These are phyloP conservation scores for Smittia sp. DNA, from an alignment of 2,888 invertebrate species.

Conservation along the genomic window DNA sequence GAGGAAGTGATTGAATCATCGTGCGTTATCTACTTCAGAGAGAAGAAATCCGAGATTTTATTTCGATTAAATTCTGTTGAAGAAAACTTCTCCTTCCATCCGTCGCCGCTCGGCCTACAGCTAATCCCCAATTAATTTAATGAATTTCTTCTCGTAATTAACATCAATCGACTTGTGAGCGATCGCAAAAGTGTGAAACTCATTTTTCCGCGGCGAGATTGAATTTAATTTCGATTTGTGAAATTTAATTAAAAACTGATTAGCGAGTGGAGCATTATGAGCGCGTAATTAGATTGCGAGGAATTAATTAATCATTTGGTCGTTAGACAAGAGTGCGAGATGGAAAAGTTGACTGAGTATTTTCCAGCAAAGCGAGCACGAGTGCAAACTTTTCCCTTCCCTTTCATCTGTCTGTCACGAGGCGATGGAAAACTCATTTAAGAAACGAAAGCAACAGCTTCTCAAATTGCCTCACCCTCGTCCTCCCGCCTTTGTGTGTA, in stretches of 20 bases:
- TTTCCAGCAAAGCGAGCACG: not conserved
- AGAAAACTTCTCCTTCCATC: slow-evolving; percentile 13
- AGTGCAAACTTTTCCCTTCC: not conserved
- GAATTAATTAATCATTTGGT: slow-evolving; percentile 23
- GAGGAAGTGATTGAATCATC: slow-evolving; percentile 27
- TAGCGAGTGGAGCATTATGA: slow-evolving; percentile 11
- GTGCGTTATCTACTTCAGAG: slow-evolving; percentile 12
- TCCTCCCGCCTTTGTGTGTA: not conserved
- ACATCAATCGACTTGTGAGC: slow-evolving; percentile 6
- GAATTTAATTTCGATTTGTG: not conserved
- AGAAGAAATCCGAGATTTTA: not conserved
- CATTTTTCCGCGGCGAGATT: not conserved
- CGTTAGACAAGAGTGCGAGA: not conserved
- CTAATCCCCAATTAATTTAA: slow-evolving; percentile 40
- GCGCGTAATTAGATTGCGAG: slow-evolving; percentile 25
- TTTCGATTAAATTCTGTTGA: slow-evolving; percentile 34
- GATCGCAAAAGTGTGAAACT: not conserved
- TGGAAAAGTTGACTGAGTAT: not conserved
- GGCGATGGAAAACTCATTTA: slow-evolving; percentile 13
- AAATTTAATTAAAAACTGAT: slow-evolving; percentile 26
- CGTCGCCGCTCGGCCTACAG: slow-evolving; percentile 18
- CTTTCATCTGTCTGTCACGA: slow-evolving; percentile 21
- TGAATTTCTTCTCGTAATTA: slow-evolving; percentile 39
- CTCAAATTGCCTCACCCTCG: not conserved
- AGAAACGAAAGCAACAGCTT: slow-evolving; percentile 21